Percentiles rank a stretch among this genome's conserved stretches.
Conservation (phyloP, 2,888 invertebrate species). For the Nipponacmea schrenckii region DNA sequence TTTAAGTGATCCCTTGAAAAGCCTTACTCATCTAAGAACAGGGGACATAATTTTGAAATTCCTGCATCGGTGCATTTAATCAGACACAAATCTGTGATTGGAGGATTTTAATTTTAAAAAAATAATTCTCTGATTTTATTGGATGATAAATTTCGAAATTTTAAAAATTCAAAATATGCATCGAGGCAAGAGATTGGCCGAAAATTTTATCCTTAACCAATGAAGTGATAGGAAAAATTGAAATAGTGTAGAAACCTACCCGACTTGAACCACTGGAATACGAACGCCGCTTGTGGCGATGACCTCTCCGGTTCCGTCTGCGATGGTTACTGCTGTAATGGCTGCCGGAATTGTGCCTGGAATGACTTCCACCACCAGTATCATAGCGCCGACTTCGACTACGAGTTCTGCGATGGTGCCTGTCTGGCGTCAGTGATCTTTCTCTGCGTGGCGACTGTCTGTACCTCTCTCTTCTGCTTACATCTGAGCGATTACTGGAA, state of each 20-base stretch:
- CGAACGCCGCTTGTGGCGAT: conserved; percentile 39
- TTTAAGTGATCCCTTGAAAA: no score
- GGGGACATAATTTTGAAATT: no score
- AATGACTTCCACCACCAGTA: conserved; percentile 2
- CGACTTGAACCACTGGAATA: conserved; percentile 46
- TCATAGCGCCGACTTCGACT: background rate
- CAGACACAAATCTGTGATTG: no score
- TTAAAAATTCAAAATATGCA: background rate
- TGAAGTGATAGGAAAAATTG: conserved; percentile 11
- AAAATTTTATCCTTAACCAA: conserved; percentile 7
- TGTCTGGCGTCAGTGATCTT: background rate
- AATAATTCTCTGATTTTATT: no score
- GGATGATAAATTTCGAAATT: no score
- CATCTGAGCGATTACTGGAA: no score
- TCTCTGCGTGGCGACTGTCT: background rate
- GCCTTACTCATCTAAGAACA: no score
- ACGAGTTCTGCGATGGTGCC: background rate
- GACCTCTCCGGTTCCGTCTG: conserved; percentile 35
- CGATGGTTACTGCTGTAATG: conserved; percentile 36
- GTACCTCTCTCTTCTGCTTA: background rate
- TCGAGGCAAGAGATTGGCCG: background rate
- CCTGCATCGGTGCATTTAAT: no score
- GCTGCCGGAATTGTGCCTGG: conserved; percentile 15
- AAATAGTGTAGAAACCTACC: conserved; percentile 34
- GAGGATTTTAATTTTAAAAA: no score